These are phyloP conservation scores for Sepiola atlantica DNA, from an alignment of 2,888 invertebrate species.

Conservation along the genomic window DNA sequence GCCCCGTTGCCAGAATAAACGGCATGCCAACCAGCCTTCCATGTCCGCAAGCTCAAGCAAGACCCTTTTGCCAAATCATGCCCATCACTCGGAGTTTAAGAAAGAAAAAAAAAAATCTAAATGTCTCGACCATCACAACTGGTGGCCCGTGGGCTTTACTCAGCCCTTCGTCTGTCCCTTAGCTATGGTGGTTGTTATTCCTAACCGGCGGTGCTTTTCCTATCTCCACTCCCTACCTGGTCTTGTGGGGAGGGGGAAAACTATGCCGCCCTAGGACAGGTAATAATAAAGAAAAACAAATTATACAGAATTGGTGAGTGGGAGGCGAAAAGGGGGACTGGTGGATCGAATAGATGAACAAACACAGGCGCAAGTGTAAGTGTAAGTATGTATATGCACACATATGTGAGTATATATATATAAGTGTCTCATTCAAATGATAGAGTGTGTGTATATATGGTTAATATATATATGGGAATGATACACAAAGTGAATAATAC, in stretches of 20 bases:
- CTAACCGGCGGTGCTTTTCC: not conserved
- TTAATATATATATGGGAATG: too few relatives aligned
- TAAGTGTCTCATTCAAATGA: too few relatives aligned
- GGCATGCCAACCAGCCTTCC: not conserved
- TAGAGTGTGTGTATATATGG: too few relatives aligned
- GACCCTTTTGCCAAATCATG: slow-evolving; percentile 32
- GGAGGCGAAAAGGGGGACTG: not conserved
- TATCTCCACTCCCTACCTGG: not conserved
- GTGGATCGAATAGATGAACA: not conserved
- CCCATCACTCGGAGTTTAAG: not conserved
- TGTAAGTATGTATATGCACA: not conserved
- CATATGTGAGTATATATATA: not conserved
- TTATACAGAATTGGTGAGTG: not conserved
- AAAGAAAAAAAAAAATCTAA: not conserved
- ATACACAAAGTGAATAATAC: not conserved
- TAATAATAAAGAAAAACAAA: not conserved
- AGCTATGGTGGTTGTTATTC: not conserved
- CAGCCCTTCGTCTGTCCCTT: not conserved
- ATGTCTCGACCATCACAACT: too few relatives aligned
- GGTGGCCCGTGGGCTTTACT: not conserved
- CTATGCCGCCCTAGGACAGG: not conserved
- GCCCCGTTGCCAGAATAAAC: not conserved
- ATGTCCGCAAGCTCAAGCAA: not conserved
- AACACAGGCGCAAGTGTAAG: not conserved
- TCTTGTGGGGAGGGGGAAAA: not conserved